Evolutionary conservation across 2,113 vertebrate species (phyloP).

Genomic region (Thunnus thynnus): DNA sequence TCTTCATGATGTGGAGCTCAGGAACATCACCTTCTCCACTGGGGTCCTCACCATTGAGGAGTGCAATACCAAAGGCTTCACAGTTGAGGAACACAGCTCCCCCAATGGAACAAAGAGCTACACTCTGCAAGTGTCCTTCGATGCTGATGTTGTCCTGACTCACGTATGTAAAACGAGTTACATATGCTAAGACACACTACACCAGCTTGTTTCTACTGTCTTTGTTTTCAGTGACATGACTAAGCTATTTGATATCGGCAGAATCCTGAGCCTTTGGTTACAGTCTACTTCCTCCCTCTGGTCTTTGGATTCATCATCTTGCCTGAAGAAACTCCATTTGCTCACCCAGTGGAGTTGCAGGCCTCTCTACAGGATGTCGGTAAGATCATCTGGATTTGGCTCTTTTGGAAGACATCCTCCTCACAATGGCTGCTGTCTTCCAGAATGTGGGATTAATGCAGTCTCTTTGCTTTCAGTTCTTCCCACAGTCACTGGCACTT

Average conservation of each 20-base stretch:
- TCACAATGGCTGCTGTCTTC: neutral
- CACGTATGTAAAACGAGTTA: conserved; percentile 72
- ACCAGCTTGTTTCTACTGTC: fast-evolving
- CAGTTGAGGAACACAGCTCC: conserved; percentile 64
- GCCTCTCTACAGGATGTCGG: conserved; percentile 74
- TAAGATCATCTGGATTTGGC: conserved; percentile 39
- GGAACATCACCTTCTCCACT: conserved; percentile 82
- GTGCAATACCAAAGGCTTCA: conserved; percentile 74
- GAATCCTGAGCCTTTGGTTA: conserved; percentile 67
- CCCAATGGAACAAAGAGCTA: conserved; percentile 81
- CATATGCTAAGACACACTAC: too few relatives aligned
- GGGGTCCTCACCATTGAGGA: conserved; percentile 74
- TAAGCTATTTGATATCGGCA: conserved; percentile 1
- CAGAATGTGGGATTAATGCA: too few relatives aligned
- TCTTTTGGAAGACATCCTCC: neutral
- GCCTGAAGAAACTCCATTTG: conserved; percentile 76
- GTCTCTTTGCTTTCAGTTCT: conserved; percentile 57
- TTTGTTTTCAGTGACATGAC: neutral
- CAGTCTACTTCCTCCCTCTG: conserved; percentile 69
- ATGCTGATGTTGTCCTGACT: conserved; percentile 74
- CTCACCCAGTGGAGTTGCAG: conserved; percentile 53
- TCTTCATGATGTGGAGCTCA: conserved; percentile 85
- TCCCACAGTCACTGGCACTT: conserved; percentile 73
- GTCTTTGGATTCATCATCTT: conserved; percentile 76
- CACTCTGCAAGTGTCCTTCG: conserved; percentile 80